A percentile compares a stretch with the other conserved stretches of the same genome.
Conservation (phyloP, 1,140 invertebrate genomes). For the Brachystomella parvula region DNA sequence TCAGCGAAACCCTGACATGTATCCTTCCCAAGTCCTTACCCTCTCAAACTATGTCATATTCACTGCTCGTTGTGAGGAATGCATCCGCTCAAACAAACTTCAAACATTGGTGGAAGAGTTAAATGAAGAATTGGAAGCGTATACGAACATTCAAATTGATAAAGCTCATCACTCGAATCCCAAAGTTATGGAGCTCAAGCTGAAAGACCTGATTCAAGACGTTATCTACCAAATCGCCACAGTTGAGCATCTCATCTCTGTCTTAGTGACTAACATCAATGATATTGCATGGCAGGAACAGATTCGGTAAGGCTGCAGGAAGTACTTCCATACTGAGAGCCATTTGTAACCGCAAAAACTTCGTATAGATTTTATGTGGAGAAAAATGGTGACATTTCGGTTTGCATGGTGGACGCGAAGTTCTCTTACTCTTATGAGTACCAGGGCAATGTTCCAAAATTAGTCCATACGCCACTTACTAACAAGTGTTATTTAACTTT, state of each 20-base stretch:
- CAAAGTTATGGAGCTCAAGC: constrained; percentile 55
- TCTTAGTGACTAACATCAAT: constrained; percentile 53
- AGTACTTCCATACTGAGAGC: too few relatives aligned
- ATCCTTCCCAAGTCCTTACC: constrained; percentile 77
- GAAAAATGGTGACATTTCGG: constrained; percentile 41
- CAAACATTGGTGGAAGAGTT: constrained; percentile 47
- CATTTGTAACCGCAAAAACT: background rate
- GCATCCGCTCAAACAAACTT: constrained; percentile 60
- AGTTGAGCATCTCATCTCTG: constrained; percentile 63
- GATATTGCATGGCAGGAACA: constrained; percentile 96
- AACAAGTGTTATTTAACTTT: constrained; percentile 93
- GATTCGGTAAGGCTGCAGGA: constrained; percentile 64
- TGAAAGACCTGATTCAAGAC: constrained; percentile 79
- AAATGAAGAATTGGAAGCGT: constrained; percentile 54
- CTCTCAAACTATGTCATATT: constrained; percentile 63
- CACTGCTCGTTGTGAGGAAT: constrained; percentile 70
- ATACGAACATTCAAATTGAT: constrained; percentile 47
- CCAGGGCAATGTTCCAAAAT: constrained; percentile 80
- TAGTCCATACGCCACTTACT: constrained; percentile 87
- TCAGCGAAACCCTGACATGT: constrained; percentile 56
- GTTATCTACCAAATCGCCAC: constrained; percentile 83
- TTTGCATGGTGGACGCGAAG: constrained; percentile 72
- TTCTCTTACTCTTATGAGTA: constrained; percentile 97
- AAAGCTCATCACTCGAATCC: constrained; percentile 33
- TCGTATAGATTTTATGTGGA: constrained; percentile 47